Conservation (phyloP, 2,888 invertebrate genomes). For the Orgyia antiqua region DNA sequence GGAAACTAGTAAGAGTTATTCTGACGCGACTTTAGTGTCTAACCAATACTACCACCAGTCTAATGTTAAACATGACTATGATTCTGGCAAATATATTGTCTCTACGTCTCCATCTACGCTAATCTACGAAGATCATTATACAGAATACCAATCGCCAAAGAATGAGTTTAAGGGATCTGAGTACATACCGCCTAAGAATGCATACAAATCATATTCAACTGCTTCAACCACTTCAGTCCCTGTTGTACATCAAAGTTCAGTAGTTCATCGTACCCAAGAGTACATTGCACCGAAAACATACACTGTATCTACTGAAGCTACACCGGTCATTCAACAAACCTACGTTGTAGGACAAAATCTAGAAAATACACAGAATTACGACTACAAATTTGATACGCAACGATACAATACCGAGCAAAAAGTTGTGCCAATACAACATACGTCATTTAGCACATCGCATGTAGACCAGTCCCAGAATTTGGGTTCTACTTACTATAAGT, state of each 20-base stretch:
- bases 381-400: slow-evolving; percentile 34
- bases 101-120: slow-evolving; percentile 59
- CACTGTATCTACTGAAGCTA: slow-evolving; percentile 37
- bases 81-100: slow-evolving; percentile 48
- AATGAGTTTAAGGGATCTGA: slow-evolving; percentile 43
- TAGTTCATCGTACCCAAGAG: slow-evolving; percentile 38
- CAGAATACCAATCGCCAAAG: slow-evolving; percentile 47
- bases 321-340: slow-evolving; percentile 30
- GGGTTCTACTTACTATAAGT: slow-evolving; percentile 41
- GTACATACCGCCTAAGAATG: slow-evolving; percentile 44
- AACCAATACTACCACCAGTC: slow-evolving; percentile 59
- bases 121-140: slow-evolving; percentile 59
- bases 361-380: slow-evolving; percentile 40
- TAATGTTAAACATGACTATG: slow-evolving; percentile 34
- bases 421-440: slow-evolving; percentile 26
- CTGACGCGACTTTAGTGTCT: slow-evolving; percentile 61
- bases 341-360: slow-evolving; percentile 28
- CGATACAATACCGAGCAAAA: slow-evolving; percentile 32
- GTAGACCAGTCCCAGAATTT: slow-evolving; percentile 26
- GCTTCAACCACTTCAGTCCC: slow-evolving; percentile 44
- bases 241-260: slow-evolving; percentile 42
- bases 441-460: slow-evolving; percentile 45
- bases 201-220: slow-evolving; percentile 44
- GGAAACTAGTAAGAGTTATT: slow-evolving; percentile 47
- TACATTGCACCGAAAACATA: slow-evolving; percentile 44